Conservation (phyloP, 2,888 invertebrate genomes). For the Melolontha melolontha region DNA sequence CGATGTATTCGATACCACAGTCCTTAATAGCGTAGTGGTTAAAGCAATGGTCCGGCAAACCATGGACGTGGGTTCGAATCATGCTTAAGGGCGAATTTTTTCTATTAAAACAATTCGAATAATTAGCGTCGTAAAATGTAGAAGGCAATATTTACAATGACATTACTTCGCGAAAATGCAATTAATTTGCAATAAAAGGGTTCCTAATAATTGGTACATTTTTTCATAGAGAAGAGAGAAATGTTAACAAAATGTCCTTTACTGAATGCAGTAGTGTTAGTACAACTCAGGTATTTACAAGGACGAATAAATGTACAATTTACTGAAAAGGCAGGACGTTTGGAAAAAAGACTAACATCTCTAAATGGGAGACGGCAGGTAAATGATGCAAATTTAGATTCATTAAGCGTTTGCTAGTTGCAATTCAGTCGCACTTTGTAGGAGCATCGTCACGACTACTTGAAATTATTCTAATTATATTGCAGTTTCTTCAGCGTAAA, state of each 20-base stretch:
- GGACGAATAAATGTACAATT: slow-evolving; percentile 13
- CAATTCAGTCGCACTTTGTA: slow-evolving; percentile 11
- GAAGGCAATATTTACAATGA: too few species aligned
- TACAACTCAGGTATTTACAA: background rate
- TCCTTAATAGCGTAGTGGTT: too few species aligned
- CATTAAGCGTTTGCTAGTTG: slow-evolving; percentile 6
- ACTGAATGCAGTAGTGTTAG: background rate
- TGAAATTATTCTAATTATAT: too few species aligned
- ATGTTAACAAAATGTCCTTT: background rate
- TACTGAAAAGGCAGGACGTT: background rate
- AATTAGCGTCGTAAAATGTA: too few species aligned
- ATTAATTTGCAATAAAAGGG: too few species aligned
- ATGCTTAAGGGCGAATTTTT: too few species aligned
- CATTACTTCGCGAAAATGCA: too few species aligned
- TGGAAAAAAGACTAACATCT: slow-evolving; percentile 4
- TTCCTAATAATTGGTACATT: background rate
- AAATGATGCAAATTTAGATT: slow-evolving; percentile 14
- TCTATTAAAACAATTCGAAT: too few species aligned
- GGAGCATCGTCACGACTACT: background rate
- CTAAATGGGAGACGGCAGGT: background rate
- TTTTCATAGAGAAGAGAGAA: background rate
- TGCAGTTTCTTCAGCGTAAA: too few species aligned
- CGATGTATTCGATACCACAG: too few species aligned
- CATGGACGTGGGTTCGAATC: too few species aligned
- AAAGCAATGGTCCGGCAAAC: too few species aligned